Percentiles rank a stretch among this genome's conserved stretches.
Evolutionary conservation across 2,888 invertebrate species (phyloP).

Genomic region (Odontomyia ornata): DNA sequence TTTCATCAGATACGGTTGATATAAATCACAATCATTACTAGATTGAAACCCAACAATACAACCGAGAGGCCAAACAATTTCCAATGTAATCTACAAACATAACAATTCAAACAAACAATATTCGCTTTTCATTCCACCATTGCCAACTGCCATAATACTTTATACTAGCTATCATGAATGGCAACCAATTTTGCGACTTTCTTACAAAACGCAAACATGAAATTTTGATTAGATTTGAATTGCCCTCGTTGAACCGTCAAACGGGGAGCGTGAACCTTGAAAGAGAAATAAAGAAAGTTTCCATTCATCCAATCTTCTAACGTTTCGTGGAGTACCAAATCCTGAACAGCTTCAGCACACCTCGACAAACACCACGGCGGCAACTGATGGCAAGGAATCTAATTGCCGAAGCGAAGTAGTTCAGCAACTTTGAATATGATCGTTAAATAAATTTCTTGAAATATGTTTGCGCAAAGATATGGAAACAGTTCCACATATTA

Average conservation of each 20-base stretch:
- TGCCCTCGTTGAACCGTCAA: slow-evolving; percentile 19
- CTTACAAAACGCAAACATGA: slow-evolving; percentile 28
- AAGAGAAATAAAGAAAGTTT: not conserved
- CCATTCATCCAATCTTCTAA: not conserved
- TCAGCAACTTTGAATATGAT: not conserved
- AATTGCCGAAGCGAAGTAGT: not conserved
- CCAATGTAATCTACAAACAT: not conserved
- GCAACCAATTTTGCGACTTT: slow-evolving; percentile 14
- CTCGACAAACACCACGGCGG: not conserved
- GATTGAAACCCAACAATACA: too few species aligned
- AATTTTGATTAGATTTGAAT: slow-evolving; percentile 45
- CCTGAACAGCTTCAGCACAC: not conserved
- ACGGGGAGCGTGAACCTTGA: not conserved
- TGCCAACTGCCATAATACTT: not conserved
- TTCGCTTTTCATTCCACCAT: not conserved
- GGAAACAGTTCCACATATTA: slow-evolving; percentile 45
- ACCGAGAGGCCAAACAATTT: too few species aligned
- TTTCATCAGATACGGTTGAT: too few species aligned
- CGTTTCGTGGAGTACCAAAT: not conserved
- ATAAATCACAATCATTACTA: too few species aligned
- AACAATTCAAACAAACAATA: not conserved
- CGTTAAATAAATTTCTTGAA: slow-evolving; percentile 35
- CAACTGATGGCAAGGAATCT: not conserved
- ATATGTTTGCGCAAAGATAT: slow-evolving; percentile 17
- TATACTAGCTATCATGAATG: not conserved